Percentiles rank a stretch among this genome's conserved stretches.
phyloP scores from a whole-genome alignment of 2,113 vertebrate species.

The Speoplatyrhinus poulsoni region DNA sequence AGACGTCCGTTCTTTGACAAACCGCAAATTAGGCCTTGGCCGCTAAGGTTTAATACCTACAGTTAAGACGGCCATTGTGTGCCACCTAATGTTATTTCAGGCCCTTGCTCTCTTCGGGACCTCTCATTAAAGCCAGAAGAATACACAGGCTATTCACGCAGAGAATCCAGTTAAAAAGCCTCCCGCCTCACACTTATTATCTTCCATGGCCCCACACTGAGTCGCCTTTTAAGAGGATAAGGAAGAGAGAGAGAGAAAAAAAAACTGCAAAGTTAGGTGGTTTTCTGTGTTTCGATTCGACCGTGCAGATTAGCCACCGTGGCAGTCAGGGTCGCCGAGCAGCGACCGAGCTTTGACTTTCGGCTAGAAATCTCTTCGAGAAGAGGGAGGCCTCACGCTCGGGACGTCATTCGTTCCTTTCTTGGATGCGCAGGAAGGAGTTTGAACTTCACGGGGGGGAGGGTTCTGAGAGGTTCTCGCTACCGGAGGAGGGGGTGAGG shows the following conservation, averaged over 20 bases:
- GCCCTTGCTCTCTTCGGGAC: conserved; percentile 64
- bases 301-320: conserved; percentile 26
- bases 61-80: conserved; percentile 75
- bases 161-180: conserved; percentile 57
- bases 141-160: conserved; percentile 69
- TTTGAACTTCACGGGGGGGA: too few species aligned
- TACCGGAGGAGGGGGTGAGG: conserved; percentile 32
- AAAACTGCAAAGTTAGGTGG: too few species aligned
- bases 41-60: conserved; percentile 76
- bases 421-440: too few species aligned
- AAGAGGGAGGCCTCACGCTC: conserved; percentile 5
- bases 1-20: conserved; percentile 65
- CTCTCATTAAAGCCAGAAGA: conserved; percentile 78
- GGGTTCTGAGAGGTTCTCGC: too few species aligned
- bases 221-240: conserved; percentile 51
- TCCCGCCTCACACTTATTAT: conserved; percentile 48
- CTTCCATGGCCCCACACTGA: conserved; percentile 50
- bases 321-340: conserved; percentile 44
- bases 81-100: conserved; percentile 71
- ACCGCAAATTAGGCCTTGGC: conserved; percentile 70
- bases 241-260: conserved; percentile 12
- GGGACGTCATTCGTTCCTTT: conserved; percentile 16
- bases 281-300: conserved; percentile 18
- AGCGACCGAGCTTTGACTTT: conserved; percentile 38
- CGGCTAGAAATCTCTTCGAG: conserved; percentile 16